These are phyloP conservation scores for Macropodus opercularis DNA, from an alignment of 2,797 vertebrate genomes.

Conservation along the genomic window DNA sequence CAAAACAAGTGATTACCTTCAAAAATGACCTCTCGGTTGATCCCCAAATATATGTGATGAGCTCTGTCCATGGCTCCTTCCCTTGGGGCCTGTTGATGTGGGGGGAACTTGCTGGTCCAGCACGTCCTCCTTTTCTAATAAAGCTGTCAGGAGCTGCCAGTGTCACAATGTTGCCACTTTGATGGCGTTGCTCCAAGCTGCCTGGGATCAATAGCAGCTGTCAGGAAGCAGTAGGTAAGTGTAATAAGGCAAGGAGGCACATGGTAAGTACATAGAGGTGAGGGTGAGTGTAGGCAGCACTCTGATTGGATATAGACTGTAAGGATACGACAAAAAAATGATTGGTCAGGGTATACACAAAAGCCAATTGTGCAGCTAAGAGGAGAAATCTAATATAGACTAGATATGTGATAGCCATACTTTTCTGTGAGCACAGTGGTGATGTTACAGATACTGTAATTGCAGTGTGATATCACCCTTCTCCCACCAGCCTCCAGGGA, in stretches of 20 bases:
- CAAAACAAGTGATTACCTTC: slow-evolving; percentile 41
- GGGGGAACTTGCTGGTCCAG: slow-evolving; percentile 59
- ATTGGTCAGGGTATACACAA: background rate
- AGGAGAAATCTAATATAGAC: slow-evolving; percentile 3
- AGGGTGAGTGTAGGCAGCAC: slow-evolving; percentile 2
- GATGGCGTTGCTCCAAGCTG: slow-evolving; percentile 55
- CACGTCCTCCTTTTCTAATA: slow-evolving; percentile 67
- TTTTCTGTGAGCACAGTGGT: slow-evolving; percentile 17
- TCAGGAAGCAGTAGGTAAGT: slow-evolving; percentile 46
- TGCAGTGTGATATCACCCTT: slow-evolving; percentile 12
- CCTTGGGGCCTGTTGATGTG: slow-evolving; percentile 47
- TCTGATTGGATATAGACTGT: slow-evolving; percentile 22
- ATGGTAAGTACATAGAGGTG: slow-evolving; percentile 44
- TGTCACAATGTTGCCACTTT: slow-evolving; percentile 43
- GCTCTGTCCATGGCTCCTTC: slow-evolving; percentile 41
- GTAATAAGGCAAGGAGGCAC: slow-evolving; percentile 51
- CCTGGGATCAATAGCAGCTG: slow-evolving; percentile 67
- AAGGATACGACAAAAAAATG: background rate
- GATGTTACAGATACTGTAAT: slow-evolving; percentile 24
- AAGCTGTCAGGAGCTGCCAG: slow-evolving; percentile 69
- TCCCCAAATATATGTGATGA: slow-evolving; percentile 54
- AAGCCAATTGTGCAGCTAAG: background rate
- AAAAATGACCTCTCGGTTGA: slow-evolving; percentile 41
- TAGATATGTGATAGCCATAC: slow-evolving; percentile 15
- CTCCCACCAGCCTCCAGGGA: background rate